phyloP scores from a whole-genome alignment of 2,888 invertebrate species.

The Helobdella robusta region DNA sequence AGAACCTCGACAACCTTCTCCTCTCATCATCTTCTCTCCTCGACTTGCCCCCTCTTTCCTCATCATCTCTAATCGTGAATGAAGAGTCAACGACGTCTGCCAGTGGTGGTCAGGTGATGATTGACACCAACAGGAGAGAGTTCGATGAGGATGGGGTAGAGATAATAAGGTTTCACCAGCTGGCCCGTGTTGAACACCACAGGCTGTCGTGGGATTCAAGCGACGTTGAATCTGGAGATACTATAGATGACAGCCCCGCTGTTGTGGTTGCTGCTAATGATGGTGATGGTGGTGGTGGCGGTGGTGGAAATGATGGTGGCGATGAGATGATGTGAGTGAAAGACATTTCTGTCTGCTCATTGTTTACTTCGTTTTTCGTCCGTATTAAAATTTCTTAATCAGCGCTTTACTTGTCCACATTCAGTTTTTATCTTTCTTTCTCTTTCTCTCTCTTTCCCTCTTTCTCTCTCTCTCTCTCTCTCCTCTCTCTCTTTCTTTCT shows the following conservation, averaged over 20 bases:
- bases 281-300: not conserved
- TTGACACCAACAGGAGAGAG: slow-evolving; percentile 16
- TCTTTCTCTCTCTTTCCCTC: slow-evolving; percentile 9
- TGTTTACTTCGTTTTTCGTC: not conserved
- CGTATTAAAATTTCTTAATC: not conserved
- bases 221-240: not conserved
- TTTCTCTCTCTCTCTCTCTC: slow-evolving; percentile 1
- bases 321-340: not conserved
- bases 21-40: not conserved
- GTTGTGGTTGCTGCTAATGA: not conserved
- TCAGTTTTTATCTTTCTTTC: slow-evolving; percentile 14
- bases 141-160: slow-evolving; percentile 31
- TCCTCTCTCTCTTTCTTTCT: slow-evolving; percentile 10
- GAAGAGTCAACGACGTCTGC: slow-evolving; percentile 1
- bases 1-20: not conserved
- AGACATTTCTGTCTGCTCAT: not conserved
- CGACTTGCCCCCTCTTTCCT: not conserved
- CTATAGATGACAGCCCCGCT: not conserved
- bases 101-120: not conserved
- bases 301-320: not conserved
- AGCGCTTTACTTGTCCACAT: not conserved
- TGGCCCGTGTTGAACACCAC: slow-evolving; percentile 34
- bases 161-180: slow-evolving; percentile 33
- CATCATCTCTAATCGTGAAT: not conserved
- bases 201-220: slow-evolving; percentile 11